These are phyloP conservation scores for Gonatopus flavifemur DNA, from an alignment of 1,140 invertebrate genomes.

Conservation along the genomic window DNA sequence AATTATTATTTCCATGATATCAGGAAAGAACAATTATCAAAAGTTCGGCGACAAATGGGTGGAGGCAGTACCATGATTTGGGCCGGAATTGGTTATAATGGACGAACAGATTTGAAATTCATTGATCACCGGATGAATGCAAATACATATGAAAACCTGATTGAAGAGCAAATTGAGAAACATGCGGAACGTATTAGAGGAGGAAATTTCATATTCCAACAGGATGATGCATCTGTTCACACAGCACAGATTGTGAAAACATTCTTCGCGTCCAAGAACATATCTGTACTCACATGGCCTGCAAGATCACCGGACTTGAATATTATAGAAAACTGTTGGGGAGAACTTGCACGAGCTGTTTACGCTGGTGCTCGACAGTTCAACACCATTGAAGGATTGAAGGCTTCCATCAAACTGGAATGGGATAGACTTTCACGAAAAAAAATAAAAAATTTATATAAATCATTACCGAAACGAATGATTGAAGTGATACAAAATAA, in stretches of 20 bases:
- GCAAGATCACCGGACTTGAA: background rate
- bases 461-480: too few species aligned
- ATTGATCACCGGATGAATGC: background rate
- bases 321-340: background rate
- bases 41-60: constrained; percentile 20
- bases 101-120: constrained; percentile 1
- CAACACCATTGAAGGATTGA: too few species aligned
- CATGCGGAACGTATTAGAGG: background rate
- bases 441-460: too few species aligned
- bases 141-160: background rate
- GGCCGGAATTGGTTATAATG: constrained; percentile 1
- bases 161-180: background rate
- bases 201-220: background rate
- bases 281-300: background rate
- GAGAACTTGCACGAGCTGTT: too few species aligned
- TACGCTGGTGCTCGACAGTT: too few species aligned
- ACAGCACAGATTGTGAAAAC: background rate
- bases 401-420: too few species aligned
- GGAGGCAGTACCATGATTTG: constrained; percentile 1
- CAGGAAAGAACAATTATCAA: constrained; percentile 45
- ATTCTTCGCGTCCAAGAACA: background rate
- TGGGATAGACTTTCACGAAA: too few species aligned
- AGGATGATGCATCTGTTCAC: constrained; percentile 4
- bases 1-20: constrained; percentile 50
- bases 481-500: too few species aligned